Conservation (phyloP, 2,888 invertebrate species). For the Pyrochroa serraticornis region DNA sequence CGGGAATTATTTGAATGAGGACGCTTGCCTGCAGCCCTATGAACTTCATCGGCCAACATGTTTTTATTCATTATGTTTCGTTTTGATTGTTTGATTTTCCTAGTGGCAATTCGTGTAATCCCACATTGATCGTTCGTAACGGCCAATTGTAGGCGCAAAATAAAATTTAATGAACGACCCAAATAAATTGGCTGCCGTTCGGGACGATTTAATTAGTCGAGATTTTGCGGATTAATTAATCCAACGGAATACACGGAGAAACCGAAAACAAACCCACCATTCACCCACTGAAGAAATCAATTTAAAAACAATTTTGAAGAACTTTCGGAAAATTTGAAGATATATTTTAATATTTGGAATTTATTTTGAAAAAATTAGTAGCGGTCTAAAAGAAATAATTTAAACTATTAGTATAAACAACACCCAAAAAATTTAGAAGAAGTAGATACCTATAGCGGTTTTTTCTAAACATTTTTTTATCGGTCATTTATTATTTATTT, state of each 20-base stretch:
- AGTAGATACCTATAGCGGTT: too few relatives aligned
- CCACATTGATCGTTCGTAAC: constrained; percentile 17
- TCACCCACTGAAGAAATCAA: too few relatives aligned
- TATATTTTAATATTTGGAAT: too few relatives aligned
- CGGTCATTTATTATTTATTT: too few relatives aligned
- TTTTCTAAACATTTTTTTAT: too few relatives aligned
- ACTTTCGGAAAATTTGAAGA: too few relatives aligned
- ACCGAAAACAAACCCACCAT: too few relatives aligned
- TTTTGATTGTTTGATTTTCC: constrained; percentile 27
- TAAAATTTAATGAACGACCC: constrained; percentile 23
- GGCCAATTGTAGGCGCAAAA: constrained; percentile 17
- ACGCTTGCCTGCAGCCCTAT: constrained; percentile 13
- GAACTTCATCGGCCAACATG: constrained; percentile 19
- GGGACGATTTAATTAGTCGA: constrained; percentile 20
- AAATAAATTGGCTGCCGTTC: constrained; percentile 19
- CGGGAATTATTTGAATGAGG: constrained; percentile 9
- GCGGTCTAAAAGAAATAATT: too few relatives aligned
- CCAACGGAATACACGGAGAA: not conserved
- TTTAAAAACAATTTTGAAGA: too few relatives aligned
- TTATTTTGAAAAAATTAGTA: too few relatives aligned
- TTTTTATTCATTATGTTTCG: constrained; percentile 24
- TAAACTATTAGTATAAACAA: too few relatives aligned
- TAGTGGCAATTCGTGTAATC: constrained; percentile 23
- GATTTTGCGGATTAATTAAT: constrained; percentile 23
- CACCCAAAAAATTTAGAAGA: too few relatives aligned